Percentiles rank a stretch among this genome's conserved stretches.
These are phyloP conservation scores for Diorhabda sublineata DNA, from an alignment of 1,140 invertebrate genomes.

Conservation along the genomic window DNA sequence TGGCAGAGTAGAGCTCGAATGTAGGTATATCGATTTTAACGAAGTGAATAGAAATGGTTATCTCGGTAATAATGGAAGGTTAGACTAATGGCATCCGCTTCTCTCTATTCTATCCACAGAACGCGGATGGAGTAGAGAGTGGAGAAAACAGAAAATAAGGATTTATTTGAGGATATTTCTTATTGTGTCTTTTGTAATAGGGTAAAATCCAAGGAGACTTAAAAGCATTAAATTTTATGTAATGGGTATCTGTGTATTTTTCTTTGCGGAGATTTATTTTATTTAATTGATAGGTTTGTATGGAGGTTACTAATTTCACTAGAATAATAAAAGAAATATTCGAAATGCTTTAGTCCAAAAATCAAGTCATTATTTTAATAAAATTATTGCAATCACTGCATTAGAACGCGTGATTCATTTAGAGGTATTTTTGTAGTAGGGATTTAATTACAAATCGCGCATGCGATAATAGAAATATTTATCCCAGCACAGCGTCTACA, in stretches of 20 bases:
- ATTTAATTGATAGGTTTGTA: not conserved
- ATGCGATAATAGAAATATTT: no score
- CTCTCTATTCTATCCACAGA: not conserved
- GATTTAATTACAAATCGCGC: no score
- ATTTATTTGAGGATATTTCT: not conserved
- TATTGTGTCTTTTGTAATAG: conserved; percentile 1
- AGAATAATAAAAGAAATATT: no score
- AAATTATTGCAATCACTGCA: no score
- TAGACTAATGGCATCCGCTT: not conserved
- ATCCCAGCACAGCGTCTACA: no score
- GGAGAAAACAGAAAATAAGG: conserved; percentile 2
- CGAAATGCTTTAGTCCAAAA: no score
- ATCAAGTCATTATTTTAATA: no score
- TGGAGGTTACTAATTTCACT: no score
- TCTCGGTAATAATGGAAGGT: conserved; percentile 1
- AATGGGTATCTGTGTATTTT: not conserved
- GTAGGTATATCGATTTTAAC: conserved; percentile 1
- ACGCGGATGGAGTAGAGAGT: not conserved
- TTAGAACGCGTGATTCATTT: no score
- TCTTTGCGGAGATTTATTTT: not conserved
- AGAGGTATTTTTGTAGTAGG: no score
- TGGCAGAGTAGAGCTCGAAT: not conserved
- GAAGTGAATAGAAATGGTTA: not conserved
- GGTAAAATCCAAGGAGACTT: conserved; percentile 2
- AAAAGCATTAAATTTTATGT: not conserved